Base-by-base conservation (phyloP, 2,113 vertebrate genomes). In the Caloenas nicobarica region DNA sequence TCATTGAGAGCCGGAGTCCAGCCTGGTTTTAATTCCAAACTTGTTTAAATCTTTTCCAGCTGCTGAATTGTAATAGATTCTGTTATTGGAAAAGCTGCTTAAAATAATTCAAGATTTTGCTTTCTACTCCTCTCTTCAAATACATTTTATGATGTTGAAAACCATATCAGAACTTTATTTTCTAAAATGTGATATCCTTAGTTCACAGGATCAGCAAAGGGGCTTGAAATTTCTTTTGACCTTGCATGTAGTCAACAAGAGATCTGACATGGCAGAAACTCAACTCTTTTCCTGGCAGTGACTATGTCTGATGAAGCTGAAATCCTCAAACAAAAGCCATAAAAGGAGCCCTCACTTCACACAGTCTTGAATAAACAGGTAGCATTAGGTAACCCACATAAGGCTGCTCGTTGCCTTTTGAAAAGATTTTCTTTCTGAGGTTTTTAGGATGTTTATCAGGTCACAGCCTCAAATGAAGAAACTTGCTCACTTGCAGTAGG, bases 181-280 rank as follows among this genome's bases (percentile, higher is more conserved):
- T 70, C 89, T 94, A 86, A 94, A 91, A 80, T 88, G 62, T 24
- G 0, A 16, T 90, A 16, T 94, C 68, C 74, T 90, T 88, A 88
- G 62, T 94, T 86, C 92, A 93, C 86, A 93, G 85, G 82, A 86
- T 95, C 94, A 93, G 82, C 85, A 94, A 86, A 95, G 73, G 73
- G 81, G 36, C 73, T 95, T 93, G 93, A 90, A 11, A 83, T 93
- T 93, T 92, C 40, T 96, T 95, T 91, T 92, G 83, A 29, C 89
- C 73, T 96, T 94, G 89, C 48, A 46, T 64, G 46, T 95, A 94
- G 81, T 96, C 84, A 89, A 26, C 84, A 91, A 60, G 74, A 82
- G 78, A 86, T 89, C 53, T 88, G 74, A 61, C 54, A 69, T 88
- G 54, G 85, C 91, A 96, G 68, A 95, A 88, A 69, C 81, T 82